Conservation (phyloP, 1,140 invertebrate genomes). For the Halictus rubicundus region DNA sequence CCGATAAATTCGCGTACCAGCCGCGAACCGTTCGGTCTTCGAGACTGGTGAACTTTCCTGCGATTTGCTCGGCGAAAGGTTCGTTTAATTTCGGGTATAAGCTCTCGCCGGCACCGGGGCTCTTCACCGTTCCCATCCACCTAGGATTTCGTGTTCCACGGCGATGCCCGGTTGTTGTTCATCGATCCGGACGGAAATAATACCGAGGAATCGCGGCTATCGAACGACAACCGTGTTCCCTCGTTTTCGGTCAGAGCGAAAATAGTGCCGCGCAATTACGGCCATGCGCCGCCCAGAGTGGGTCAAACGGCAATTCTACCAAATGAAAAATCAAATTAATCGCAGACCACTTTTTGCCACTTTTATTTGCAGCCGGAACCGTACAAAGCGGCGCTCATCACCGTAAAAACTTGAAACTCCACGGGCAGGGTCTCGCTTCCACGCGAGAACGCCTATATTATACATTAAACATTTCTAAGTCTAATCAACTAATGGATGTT, state of each 20-base stretch:
- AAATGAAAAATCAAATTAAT: no score
- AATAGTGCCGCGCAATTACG: background rate
- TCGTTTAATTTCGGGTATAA: background rate
- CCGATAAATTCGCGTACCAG: background rate
- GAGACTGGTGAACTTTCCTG: background rate
- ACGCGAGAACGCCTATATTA: no score
- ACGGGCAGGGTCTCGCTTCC: no score
- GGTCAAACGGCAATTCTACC: no score
- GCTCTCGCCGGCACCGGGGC: background rate
- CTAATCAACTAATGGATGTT: no score
- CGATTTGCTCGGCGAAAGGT: background rate
- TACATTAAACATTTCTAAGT: no score
- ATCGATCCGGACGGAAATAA: slow-evolving; percentile 23
- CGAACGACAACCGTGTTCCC: background rate
- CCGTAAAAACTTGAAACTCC: no score
- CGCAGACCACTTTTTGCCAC: no score
- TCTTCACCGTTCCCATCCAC: background rate
- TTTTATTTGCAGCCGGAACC: no score
- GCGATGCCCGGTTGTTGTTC: background rate
- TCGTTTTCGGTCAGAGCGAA: background rate
- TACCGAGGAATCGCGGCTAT: background rate
- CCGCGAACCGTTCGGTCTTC: background rate
- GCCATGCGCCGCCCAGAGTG: no score
- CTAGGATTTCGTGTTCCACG: background rate
- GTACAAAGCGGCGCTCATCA: no score